A percentile compares a stretch with the other conserved stretches of the same genome.
Evolutionary conservation across 2,113 vertebrate genomes (phyloP).

Genomic region (Ptyas mucosa): DNA sequence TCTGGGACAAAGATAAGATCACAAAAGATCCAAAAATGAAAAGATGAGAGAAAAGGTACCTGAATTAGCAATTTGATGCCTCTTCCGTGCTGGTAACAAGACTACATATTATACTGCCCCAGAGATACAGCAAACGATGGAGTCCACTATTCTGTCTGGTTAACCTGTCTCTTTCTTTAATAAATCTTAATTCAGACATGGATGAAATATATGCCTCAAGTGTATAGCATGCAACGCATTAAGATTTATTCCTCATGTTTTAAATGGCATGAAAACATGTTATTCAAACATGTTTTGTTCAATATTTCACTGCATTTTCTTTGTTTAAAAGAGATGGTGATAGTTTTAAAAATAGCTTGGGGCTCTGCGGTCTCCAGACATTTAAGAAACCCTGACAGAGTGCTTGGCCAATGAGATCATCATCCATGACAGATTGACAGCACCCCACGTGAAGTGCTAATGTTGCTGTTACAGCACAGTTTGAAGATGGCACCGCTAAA

Average conservation of each 20-base stretch:
- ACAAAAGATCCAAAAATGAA: neutral
- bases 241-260: neutral
- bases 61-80: neutral
- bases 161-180: neutral
- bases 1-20: neutral
- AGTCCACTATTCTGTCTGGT: neutral
- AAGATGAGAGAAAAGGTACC: neutral
- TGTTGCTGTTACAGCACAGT: neutral
- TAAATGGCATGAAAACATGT: neutral
- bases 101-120: neutral
- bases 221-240: neutral
- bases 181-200: neutral
- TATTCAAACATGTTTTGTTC: neutral
- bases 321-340: neutral
- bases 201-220: neutral
- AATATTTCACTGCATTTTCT: neutral
- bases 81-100: neutral
- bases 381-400: neutral
- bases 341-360: neutral
- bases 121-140: neutral
- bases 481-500: neutral
- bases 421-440: neutral
- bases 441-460: neutral
- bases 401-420: neutral
- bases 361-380: neutral